Evolutionary conservation across 1,140 invertebrate genomes (phyloP).

Genomic region (Bombus consobrinus): DNA sequence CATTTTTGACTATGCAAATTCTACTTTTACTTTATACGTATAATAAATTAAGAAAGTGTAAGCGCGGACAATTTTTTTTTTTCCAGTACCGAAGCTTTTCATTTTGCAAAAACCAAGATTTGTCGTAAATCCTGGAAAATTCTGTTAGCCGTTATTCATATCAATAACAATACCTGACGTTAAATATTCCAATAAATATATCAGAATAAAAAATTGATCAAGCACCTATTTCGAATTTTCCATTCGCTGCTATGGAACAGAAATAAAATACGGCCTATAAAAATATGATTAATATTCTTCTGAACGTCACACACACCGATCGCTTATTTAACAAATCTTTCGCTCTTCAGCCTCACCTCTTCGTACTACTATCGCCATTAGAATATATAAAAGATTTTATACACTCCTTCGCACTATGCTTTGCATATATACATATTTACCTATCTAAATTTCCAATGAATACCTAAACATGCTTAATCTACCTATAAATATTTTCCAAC

Average conservation of each 20-base stretch:
- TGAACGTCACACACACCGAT: neutral
- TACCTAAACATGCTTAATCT: too few species aligned
- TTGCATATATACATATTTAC: too few species aligned
- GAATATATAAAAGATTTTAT: too few species aligned
- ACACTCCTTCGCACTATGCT: too few species aligned
- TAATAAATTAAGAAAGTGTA: neutral
- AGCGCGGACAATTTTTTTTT: neutral
- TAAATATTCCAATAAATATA: conserved; percentile 4
- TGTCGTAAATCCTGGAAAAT: neutral
- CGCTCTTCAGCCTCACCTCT: too few species aligned
- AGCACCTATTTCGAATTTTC: neutral
- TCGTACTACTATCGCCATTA: too few species aligned
- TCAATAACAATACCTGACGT: neutral
- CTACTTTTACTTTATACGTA: too few species aligned
- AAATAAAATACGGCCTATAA: neutral
- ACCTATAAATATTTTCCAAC: too few species aligned
- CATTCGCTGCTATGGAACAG: neutral
- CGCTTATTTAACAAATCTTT: neutral
- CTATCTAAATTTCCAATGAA: too few species aligned
- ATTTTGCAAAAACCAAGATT: neutral
- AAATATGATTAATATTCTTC: neutral
- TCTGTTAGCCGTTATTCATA: neutral
- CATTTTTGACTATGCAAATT: too few species aligned
- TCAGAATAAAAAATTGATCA: neutral
- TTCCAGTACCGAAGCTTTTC: neutral